Evolutionary conservation across 1,140 invertebrate genomes (phyloP).

Genomic region (Araneus ventricosus): DNA sequence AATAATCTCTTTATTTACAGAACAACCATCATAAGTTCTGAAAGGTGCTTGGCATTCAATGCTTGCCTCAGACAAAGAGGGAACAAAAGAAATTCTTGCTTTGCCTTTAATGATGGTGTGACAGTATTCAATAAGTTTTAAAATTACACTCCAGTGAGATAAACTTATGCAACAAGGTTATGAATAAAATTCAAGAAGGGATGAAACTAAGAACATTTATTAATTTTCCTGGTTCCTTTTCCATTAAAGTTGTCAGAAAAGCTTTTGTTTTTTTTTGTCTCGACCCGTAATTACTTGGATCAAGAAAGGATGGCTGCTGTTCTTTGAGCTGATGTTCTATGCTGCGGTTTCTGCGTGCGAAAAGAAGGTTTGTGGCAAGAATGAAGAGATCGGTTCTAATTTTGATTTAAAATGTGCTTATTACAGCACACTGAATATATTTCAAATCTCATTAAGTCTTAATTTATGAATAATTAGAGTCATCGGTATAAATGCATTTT

Average conservation of each 20-base stretch:
- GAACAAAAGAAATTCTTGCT: neutral
- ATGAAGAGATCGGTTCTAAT: neutral
- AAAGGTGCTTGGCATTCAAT: neutral
- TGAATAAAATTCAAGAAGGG: neutral
- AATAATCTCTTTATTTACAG: neutral
- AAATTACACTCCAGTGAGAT: neutral
- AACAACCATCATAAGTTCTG: neutral
- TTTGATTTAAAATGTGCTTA: neutral
- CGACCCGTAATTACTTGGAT: neutral
- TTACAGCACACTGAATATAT: neutral
- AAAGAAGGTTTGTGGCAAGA: neutral
- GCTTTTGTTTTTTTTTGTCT: neutral
- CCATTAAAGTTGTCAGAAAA: slow-evolving; percentile 26
- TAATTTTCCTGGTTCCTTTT: slow-evolving; percentile 30
- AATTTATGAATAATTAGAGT: neutral
- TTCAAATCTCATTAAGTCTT: neutral
- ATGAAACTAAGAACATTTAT: slow-evolving; percentile 34
- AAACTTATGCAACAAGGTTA: neutral
- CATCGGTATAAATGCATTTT: neutral
- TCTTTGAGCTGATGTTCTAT: neutral
- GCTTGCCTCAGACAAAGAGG: neutral
- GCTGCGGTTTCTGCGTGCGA: neutral
- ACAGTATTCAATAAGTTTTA: neutral
- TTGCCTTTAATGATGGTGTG: neutral
- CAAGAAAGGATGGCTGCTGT: neutral